phyloP scores from a whole-genome alignment of 2,797 vertebrate genomes.

The Peromyscus eremicus region DNA sequence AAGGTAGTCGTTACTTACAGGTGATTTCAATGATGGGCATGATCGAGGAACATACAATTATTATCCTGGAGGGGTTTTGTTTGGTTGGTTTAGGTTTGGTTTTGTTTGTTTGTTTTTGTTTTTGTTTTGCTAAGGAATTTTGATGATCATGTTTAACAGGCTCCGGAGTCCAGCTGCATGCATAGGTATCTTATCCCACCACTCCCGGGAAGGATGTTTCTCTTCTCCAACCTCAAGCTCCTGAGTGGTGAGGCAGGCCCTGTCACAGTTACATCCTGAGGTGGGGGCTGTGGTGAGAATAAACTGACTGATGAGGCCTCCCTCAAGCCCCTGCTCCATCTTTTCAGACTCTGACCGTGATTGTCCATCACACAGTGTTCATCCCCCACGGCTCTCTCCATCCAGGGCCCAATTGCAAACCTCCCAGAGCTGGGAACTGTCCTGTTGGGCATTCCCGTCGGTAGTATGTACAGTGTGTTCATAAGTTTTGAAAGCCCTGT shows the following conservation, averaged over 20 bases:
- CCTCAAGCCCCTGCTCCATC: too few species aligned
- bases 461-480: not conserved
- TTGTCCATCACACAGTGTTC: not conserved
- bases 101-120: too few species aligned
- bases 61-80: not conserved
- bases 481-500: not conserved
- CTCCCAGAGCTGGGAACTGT: not conserved
- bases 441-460: not conserved
- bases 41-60: not conserved
- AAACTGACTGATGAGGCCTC: not conserved
- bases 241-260: not conserved
- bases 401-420: not conserved
- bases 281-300: not conserved
- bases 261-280: too few species aligned
- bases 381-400: not conserved
- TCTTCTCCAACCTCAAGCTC: not conserved
- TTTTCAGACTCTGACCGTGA: not conserved
- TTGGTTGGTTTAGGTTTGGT: not conserved
- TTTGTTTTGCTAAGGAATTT: not conserved
- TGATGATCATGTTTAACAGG: not conserved
- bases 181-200: not conserved
- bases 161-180: not conserved
- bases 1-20: not conserved
- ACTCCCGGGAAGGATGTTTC: not conserved
- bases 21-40: conserved; percentile 3